Evolutionary conservation across 2,888 invertebrate genomes (phyloP), one percentile per base, ranked within the genome.

Genomic region (Aquatica leii): DNA sequence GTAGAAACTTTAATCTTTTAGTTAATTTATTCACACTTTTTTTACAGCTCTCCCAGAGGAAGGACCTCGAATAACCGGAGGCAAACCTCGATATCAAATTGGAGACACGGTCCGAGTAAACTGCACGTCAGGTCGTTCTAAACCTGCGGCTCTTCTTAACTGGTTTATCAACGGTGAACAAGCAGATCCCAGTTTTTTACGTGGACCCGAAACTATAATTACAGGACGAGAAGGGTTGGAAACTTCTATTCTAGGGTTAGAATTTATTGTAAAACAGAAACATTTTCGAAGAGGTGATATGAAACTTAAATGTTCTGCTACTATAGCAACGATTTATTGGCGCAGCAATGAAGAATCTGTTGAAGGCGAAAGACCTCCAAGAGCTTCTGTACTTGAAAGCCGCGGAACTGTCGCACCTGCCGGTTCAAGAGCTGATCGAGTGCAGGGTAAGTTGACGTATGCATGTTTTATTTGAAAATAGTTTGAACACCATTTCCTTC

Each of bases 141-240:
- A 91, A 75, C 94, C 94, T 4, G 92, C 93, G 11, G 93, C 93
- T 61, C 87, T 89, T 76, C 87, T 94, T 59, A 88, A 90, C 71
- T 94, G 94, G 94, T 92, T 91, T 84, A 91, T 94, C 82, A 94
- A 94, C 82, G 93, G 92, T 20, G 90, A 93, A 78, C 91, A 90
- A 71, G 85, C 83, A 56, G 84, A 85, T 70, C 76, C 79, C 59
- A 79, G 77, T 69, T 82, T 81, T 73, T 77, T 85, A 60, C 78
- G 75, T 57, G 84, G 85, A 24, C 87, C 86, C 34, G 83, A 84
- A 68, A 84, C 82, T 41, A 79, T 84, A 64, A 80, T 84, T 63
- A 84, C 85, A 18, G 87, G 86, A 40, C 82, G 86, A 20, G 87
- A 88, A 75, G 88, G 90, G n/a, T 84, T 94, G 65, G 91, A 93